These are phyloP conservation scores for Lathamus discolor DNA, from an alignment of 2,113 vertebrate genomes.

Conservation along the genomic window DNA sequence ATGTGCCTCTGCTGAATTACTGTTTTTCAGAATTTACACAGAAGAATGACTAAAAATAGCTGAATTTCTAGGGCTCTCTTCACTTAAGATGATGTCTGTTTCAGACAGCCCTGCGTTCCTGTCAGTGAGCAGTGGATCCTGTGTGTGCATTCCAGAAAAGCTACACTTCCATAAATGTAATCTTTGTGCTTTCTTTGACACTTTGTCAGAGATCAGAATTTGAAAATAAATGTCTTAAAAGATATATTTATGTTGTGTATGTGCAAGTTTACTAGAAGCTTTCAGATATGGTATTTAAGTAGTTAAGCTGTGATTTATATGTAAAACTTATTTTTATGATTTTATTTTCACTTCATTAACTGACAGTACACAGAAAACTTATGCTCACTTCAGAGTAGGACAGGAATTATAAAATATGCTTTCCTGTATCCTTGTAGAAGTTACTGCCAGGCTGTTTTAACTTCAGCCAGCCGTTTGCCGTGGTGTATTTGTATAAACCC, in stretches of 20 bases:
- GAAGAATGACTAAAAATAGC: constrained; percentile 61
- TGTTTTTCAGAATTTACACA: constrained; percentile 67
- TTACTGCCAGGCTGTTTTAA: not conserved
- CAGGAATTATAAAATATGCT: not conserved
- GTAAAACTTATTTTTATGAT: not conserved
- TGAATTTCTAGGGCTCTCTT: constrained; percentile 67
- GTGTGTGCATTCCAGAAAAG: constrained; percentile 70
- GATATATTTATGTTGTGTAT: not conserved
- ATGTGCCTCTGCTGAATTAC: not conserved
- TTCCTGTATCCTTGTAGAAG: not conserved
- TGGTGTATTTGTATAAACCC: not conserved
- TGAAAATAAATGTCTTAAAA: not conserved
- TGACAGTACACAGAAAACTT: not conserved
- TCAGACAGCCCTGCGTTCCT: constrained; percentile 61
- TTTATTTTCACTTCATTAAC: not conserved
- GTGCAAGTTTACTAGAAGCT: not conserved
- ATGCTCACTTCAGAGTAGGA: not conserved
- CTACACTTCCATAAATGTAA: not conserved
- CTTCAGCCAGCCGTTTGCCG: not conserved
- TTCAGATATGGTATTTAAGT: not conserved
- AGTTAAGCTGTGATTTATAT: not conserved
- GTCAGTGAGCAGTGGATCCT: constrained; percentile 64
- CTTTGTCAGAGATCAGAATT: not conserved
- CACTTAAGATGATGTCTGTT: constrained; percentile 60
- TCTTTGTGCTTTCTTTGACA: not conserved